phyloP scores from a whole-genome alignment of 2,888 invertebrate genomes.

The Cryptosula pallasiana region DNA sequence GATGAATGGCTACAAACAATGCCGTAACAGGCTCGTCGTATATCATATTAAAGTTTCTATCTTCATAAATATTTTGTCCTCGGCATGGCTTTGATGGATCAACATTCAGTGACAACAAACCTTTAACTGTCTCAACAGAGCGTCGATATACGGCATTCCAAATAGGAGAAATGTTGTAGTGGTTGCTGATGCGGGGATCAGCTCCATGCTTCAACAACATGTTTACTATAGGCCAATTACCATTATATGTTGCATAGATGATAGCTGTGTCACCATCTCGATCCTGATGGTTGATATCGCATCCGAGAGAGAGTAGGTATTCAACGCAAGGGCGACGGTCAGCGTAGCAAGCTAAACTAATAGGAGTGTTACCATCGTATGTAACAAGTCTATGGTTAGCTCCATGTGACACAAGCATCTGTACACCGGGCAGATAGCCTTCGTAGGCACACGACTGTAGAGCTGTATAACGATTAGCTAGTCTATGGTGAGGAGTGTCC shows the following conservation, averaged over 20 bases:
- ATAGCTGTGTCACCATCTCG: constrained; percentile 8
- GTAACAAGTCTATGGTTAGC: constrained; percentile 8
- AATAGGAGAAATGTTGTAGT: background rate
- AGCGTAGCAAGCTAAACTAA: background rate
- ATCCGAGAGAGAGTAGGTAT: background rate
- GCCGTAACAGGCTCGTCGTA: constrained; percentile 5
- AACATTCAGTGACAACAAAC: background rate
- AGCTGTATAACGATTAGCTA: background rate
- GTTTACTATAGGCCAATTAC: background rate
- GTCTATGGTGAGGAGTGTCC: background rate
- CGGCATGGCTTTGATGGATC: background rate
- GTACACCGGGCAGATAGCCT: background rate
- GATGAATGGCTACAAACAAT: constrained; percentile 16
- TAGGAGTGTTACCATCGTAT: constrained; percentile 13
- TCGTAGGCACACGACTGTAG: background rate
- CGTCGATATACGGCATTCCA: constrained; percentile 18
- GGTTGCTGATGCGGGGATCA: background rate
- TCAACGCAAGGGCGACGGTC: background rate
- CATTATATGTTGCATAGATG: constrained; percentile 15
- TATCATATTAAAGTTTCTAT: background rate
- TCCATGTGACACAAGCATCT: background rate
- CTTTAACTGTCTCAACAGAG: background rate
- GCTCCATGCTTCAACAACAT: background rate
- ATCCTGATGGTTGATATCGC: constrained; percentile 2
- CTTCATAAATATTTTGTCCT: constrained; percentile 19